phyloP scores from a whole-genome alignment of 2,888 invertebrate genomes.

The Eulithis testata region DNA sequence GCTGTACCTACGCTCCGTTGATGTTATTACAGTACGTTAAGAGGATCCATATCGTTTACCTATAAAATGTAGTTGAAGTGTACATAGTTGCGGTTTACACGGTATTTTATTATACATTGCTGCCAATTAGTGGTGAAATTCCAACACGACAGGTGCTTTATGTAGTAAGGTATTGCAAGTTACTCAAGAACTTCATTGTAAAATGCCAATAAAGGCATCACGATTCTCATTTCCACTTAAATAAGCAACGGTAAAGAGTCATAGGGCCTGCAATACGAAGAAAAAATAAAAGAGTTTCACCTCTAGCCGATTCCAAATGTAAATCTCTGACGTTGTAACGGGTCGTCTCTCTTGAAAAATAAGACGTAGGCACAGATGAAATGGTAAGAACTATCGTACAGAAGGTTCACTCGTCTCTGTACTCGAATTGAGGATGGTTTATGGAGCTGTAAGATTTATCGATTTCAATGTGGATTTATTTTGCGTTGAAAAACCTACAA shows the following conservation, averaged over 20 bases:
- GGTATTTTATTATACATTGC: constrained; percentile 1
- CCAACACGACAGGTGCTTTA: background rate
- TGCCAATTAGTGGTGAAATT: background rate
- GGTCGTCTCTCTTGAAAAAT: constrained; percentile 71
- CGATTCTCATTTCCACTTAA: constrained; percentile 19
- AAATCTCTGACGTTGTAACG: constrained; percentile 78
- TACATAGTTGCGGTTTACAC: constrained; percentile 1
- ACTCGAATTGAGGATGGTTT: too few species aligned
- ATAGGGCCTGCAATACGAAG: constrained; percentile 44
- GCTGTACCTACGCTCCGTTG: background rate
- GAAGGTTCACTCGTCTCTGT: background rate
- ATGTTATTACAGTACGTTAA: background rate
- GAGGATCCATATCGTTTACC: background rate
- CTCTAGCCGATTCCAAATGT: constrained; percentile 77
- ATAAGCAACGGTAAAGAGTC: constrained; percentile 24
- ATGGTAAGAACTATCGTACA: background rate
- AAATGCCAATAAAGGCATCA: background rate
- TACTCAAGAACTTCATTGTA: background rate
- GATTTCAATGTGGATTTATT: too few species aligned
- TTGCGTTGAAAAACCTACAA: too few species aligned
- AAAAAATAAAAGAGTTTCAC: constrained; percentile 71
- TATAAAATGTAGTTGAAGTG: background rate
- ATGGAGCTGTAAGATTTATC: too few species aligned
- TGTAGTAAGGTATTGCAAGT: background rate
- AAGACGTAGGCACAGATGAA: constrained; percentile 60